Base-by-base conservation (phyloP, 2,113 vertebrate genomes). In the Carassius gibelio region DNA sequence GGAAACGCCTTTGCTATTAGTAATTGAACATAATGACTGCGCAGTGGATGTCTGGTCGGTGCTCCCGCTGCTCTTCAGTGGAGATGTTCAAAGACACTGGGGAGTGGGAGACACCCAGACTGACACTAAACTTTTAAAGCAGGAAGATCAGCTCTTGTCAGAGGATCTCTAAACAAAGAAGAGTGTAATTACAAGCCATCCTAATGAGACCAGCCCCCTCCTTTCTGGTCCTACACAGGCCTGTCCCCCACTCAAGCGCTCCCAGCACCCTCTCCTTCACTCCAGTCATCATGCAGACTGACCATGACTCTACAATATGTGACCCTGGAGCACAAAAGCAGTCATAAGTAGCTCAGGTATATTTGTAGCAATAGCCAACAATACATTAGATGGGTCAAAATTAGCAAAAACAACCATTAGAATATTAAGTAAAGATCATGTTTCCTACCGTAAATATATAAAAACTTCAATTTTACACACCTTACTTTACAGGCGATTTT, bases 181-280 rank as follows among this genome's bases (percentile, higher is more conserved):
- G 87, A 81, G 86, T 77, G 75, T 92, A 93, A 94, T 93, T 93
- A 94, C 92, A 92, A 91, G 92, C 89, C 80, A 52, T 85, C 82
- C 85, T 81, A 87, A 88, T 85, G 89, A 86, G 85, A 59, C 88
- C 88, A n/a, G 50, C 89, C 92, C 61, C 89, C 52, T 76, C 34
- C 34, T 30, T 71, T 87, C 71, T 38, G 34, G 57, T 59, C 36
- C 26, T 38, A 76, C n/a, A 62, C 34, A 48, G 59, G 30, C 9
- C 78, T 88, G 76, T 68, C 50, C 83, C 85, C 57, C 57, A 61
- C 7, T 10, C 57, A 61, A 61, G 57, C 57, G 81, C 61, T 30
- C 64, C 4, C 26, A 55, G 38, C 50, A 50, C 34, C 62, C 36
- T 48, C 66, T 79, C 38, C 62, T 64, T 36, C 75, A 83, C 69